A percentile compares a stretch with the other conserved stretches of the same genome.
These are phyloP conservation scores for Hermaeophaga mercurialis DNA, from an alignment of 2,888 invertebrate genomes.

Conservation along the genomic window DNA sequence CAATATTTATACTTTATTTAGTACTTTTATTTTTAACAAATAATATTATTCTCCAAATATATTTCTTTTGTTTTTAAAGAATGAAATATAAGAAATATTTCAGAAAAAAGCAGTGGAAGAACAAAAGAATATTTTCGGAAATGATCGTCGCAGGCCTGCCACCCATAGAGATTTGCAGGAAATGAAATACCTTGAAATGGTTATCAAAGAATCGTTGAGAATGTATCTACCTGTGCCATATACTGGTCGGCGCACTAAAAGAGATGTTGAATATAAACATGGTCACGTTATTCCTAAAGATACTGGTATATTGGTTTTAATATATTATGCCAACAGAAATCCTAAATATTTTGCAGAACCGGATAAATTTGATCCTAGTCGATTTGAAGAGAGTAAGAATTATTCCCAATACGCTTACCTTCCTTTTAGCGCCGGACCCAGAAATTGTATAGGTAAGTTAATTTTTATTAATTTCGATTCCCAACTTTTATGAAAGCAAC, in stretches of 20 bases:
- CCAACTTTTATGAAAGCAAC: too few relatives aligned
- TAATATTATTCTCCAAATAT: background rate
- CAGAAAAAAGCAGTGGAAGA: constrained; percentile 53
- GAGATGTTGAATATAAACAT: too few relatives aligned
- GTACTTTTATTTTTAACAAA: background rate
- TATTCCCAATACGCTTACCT: constrained; percentile 60
- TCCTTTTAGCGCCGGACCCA: constrained; percentile 68
- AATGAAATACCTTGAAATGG: constrained; percentile 19
- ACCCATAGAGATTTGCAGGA: constrained; percentile 22
- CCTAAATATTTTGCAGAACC: constrained; percentile 62
- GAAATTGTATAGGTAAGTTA: constrained; percentile 59
- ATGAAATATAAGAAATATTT: too few relatives aligned
- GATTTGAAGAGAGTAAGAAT: constrained; percentile 58
- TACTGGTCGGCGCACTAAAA: background rate
- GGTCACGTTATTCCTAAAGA: too few relatives aligned
- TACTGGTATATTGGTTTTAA: too few relatives aligned
- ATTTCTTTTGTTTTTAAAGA: background rate
- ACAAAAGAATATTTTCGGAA: constrained; percentile 46
- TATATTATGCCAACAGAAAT: constrained; percentile 38
- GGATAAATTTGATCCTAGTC: constrained; percentile 61
- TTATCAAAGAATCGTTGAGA: constrained; percentile 15
- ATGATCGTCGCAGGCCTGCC: constrained; percentile 12
- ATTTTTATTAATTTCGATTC: too few relatives aligned
- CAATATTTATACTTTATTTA: background rate
- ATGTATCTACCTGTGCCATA: constrained; percentile 13